Base-by-base conservation (phyloP, 2,888 invertebrate species). In the Aleiodes testaceus region DNA sequence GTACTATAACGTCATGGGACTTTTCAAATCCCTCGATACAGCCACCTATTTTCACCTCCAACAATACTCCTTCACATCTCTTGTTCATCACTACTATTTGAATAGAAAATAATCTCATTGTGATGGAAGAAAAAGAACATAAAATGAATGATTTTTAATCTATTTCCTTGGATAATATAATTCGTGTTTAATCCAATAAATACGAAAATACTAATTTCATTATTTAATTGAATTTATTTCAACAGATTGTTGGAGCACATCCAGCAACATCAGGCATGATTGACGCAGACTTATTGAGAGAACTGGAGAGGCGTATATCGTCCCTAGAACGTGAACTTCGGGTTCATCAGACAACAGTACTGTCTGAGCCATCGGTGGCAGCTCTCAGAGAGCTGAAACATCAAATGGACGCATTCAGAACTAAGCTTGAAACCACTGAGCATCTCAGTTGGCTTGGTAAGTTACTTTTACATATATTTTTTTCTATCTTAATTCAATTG, bases 361-460 rank as follows among this genome's bases (percentile, higher is more conserved):
- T 85, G 67, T 88, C 90, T 47, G 89, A 89, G 55, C 88, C 91
- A 49, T 90, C 90, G 18, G 67, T 74, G 14, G 85, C 89, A 47
- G 87, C 88, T 50, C 89, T 92, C 30, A 88, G 89, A 59, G 91
- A 91, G 75, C 89, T 92, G 74, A 90, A 90, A 81, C 87, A 87
- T 67, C 90, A 91, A 81, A 90, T 92, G 74, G 90, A 91, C 77
- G 88, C 88, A 50, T 90, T 92, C 81, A 88, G 90, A 79, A 88
- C 89, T 79, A 91, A 91, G 81, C 87, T 92, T 77, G 91, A 92
- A 82, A 91, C 90, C 22, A 90, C 90, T 69, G 91, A 91, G 81
- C 90, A 90, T 81, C 89, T 91, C 79, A 91, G 90, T 85, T 91
- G 91, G 91, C 87, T 91, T 76, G 91, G 92, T 91, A 83, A 89